A percentile compares a stretch with the other conserved stretches of the same genome.
These are phyloP conservation scores for Mustelus asterias DNA, from an alignment of 2,113 vertebrate species.

Conservation along the genomic window DNA sequence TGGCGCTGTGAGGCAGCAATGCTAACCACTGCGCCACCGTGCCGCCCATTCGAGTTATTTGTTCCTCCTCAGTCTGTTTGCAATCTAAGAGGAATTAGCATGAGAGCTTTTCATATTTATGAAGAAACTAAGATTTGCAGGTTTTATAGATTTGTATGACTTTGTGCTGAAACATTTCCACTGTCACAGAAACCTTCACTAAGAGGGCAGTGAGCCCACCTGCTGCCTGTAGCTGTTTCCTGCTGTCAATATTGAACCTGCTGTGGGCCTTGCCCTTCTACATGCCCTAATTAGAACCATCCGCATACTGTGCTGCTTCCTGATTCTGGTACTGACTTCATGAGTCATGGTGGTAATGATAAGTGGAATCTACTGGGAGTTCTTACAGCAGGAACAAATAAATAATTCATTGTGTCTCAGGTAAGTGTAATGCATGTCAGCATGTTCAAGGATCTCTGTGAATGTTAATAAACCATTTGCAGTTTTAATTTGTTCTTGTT, in stretches of 20 bases:
- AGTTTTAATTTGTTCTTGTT: background rate
- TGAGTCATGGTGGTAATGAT: constrained; percentile 7
- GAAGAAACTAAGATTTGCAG: background rate
- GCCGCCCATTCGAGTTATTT: background rate
- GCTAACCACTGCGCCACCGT: too few relatives aligned
- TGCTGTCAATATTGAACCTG: background rate
- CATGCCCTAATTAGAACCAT: constrained; percentile 14
- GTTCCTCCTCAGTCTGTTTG: background rate
- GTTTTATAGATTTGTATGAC: background rate
- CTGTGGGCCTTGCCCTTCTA: background rate
- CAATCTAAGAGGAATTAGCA: background rate
- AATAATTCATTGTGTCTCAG: constrained; percentile 21
- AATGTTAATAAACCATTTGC: constrained; percentile 6
- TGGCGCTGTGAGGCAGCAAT: too few relatives aligned
- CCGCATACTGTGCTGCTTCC: constrained; percentile 1
- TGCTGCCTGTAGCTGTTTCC: background rate
- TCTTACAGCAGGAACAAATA: background rate
- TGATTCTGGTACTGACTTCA: constrained; percentile 6
- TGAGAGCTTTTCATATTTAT: background rate
- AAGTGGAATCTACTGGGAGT: background rate
- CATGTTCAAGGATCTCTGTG: background rate
- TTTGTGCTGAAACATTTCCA: background rate
- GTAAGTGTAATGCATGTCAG: constrained; percentile 19
- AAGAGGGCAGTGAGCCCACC: background rate
- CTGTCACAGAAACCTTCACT: background rate